Evolutionary conservation across 1,140 invertebrate genomes (phyloP), one percentile per base, ranked within the genome.

Genomic region (Caerostris extrusa): DNA sequence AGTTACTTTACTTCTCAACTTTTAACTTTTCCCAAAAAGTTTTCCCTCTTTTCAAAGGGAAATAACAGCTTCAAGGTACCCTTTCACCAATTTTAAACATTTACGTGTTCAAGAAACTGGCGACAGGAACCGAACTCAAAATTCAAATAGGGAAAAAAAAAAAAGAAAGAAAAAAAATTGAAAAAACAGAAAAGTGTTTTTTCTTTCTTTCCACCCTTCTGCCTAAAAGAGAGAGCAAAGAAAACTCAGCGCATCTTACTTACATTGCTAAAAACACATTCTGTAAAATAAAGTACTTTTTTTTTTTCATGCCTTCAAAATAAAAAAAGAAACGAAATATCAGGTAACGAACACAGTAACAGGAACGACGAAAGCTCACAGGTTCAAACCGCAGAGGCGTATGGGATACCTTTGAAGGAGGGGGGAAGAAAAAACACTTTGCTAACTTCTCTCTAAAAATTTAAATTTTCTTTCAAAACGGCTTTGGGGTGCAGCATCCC

Each of bases 381-480:
- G n/a, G 58, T 61, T 87, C 7, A 58, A 61, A n/a, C 85, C 85
- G 17, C 85, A 87, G 8, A 7, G 17, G 57, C 83, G 58, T 61
- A 50, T 56, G 57, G 58, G 85, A 50, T 61, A 87, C 58, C 58
- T n/a, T n/a, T n/a, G n/a, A n/a, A 0, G 19, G 34, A 71, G 12
- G 19, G 34, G 10, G 17, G 8, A 12, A 61, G 8, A 61, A 61
- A 7, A 56, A 83, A 5, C 4, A 5, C 57, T n/a, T 34, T 7
- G n/a, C 19, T 34, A 50, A 53, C 8, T 50, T 71, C 7, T 34
- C 69, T n/a, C 19, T 12, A 87, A 58, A 87, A 87, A 61, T 60
- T 87, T 87, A 60, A 87, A 87, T 60, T 87, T 87, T 87, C 57
- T 56, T 86, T 61, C 58, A 17, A 61, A 58, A 87, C 61, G 55